phyloP scores from a whole-genome alignment of 2,797 vertebrate genomes.

The Crenuchus spilurus region DNA sequence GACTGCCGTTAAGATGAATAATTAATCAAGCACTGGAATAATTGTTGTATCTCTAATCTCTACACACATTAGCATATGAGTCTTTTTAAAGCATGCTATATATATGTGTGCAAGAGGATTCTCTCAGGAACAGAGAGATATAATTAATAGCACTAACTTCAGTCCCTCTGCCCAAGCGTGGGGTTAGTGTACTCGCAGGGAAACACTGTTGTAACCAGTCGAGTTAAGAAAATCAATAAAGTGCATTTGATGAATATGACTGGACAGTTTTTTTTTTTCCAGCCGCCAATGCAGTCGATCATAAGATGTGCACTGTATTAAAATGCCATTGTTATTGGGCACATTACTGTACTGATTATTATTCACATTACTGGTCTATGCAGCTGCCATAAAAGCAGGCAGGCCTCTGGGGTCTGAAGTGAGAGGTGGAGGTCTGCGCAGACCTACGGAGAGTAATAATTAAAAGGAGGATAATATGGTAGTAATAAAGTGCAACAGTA shows the following conservation, averaged over 20 bases:
- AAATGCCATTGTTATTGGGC: not conserved
- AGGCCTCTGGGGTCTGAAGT: not conserved
- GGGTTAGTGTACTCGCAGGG: not conserved
- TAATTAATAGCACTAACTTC: conserved; percentile 54
- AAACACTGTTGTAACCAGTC: not conserved
- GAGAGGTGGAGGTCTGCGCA: not conserved
- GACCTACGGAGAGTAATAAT: not conserved
- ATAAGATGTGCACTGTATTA: not conserved
- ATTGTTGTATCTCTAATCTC: conserved; percentile 95
- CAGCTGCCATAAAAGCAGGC: not conserved
- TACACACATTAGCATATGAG: conserved; percentile 94
- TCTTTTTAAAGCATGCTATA: conserved; percentile 83
- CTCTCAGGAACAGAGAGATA: conserved; percentile 83
- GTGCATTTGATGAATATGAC: conserved; percentile 1
- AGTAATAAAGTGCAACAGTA: not conserved
- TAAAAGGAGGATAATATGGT: not conserved
- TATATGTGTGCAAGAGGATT: conserved; percentile 70
- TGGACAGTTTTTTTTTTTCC: not conserved
- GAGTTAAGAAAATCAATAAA: conserved; percentile 13
- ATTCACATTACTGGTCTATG: not conserved
- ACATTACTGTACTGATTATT: no score
- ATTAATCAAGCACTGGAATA: conserved; percentile 96
- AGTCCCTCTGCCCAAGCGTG: not conserved
- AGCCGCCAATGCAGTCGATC: not conserved
- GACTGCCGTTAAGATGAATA: conserved; percentile 91